Conservation (phyloP, 2,797 vertebrate species). For the Liparis tanakae region DNA sequence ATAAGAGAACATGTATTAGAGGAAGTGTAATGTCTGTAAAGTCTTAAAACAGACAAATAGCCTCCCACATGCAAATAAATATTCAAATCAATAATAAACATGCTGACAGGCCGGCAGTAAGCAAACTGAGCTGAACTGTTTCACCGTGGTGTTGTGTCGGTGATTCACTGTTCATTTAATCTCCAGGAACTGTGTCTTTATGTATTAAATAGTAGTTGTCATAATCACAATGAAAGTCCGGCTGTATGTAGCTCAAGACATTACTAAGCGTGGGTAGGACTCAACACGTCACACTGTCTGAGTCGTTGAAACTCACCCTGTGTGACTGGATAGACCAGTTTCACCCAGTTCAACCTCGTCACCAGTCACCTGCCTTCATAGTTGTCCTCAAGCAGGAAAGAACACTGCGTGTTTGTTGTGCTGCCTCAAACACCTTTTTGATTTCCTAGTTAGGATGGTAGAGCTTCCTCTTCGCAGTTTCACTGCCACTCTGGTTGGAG, state of each 20-base stretch:
- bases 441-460: slow-evolving; percentile 43
- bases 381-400: slow-evolving; percentile 27
- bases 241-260: not conserved
- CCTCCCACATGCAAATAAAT: slow-evolving; percentile 59
- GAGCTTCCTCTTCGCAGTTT: slow-evolving; percentile 20
- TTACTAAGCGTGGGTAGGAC: slow-evolving; percentile 6
- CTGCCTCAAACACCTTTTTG: slow-evolving; percentile 20
- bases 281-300: slow-evolving; percentile 11
- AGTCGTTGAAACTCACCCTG: slow-evolving; percentile 65
- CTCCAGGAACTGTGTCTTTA: slow-evolving; percentile 8
- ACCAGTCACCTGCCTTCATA: slow-evolving; percentile 45
- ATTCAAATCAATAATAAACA: slow-evolving; percentile 65
- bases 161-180: slow-evolving; percentile 28
- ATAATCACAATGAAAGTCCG: slow-evolving; percentile 25
- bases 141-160: slow-evolving; percentile 20
- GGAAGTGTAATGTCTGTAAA: slow-evolving; percentile 45
- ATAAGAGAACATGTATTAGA: slow-evolving; percentile 48
- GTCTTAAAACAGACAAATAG: slow-evolving; percentile 58
- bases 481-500: not conserved
- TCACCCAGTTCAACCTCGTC: slow-evolving; percentile 34
- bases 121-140: slow-evolving; percentile 45
- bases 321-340: slow-evolving; percentile 72
- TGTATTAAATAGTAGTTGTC: slow-evolving; percentile 34
- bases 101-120: slow-evolving; percentile 27
- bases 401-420: slow-evolving; percentile 1